phyloP scores from a whole-genome alignment of 2,113 vertebrate species.

The Notechis scutatus region DNA sequence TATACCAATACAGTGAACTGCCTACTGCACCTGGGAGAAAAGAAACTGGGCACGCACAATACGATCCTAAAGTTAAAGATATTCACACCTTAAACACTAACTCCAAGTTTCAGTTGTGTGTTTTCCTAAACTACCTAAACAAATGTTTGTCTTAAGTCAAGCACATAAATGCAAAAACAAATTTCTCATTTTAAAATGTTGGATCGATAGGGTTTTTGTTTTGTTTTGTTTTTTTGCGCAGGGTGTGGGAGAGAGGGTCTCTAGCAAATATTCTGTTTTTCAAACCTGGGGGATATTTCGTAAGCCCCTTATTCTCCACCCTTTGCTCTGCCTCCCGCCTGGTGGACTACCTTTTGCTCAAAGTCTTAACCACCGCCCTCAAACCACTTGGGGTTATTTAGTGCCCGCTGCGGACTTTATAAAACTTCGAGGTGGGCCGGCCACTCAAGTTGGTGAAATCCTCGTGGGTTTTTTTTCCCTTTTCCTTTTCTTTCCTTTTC shows the following conservation, averaged over 20 bases:
- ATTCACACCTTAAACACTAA: not conserved
- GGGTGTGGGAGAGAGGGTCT: not conserved
- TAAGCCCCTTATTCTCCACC: no score
- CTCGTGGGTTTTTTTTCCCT: not conserved
- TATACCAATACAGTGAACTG: not conserved
- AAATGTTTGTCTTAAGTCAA: not conserved
- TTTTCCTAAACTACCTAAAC: not conserved
- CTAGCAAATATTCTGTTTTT: not conserved
- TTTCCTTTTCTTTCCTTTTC: no score
- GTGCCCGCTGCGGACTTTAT: not conserved
- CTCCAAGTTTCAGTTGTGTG: not conserved
- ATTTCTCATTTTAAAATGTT: not conserved
- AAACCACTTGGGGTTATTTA: not conserved
- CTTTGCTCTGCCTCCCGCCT: not conserved
- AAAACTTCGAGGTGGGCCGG: not conserved
- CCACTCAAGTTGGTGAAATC: not conserved
- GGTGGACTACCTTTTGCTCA: not conserved
- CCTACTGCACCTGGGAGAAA: not conserved
- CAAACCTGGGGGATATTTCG: not conserved
- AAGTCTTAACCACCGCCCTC: not conserved
- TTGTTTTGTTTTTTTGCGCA: no score
- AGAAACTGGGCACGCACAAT: not conserved
- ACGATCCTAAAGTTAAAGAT: not conserved
- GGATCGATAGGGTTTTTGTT: no score
- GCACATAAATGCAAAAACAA: not conserved